A percentile compares a stretch with the other conserved stretches of the same genome.
Evolutionary conservation across 2,113 vertebrate genomes (phyloP).

Genomic region (Upupa epops): DNA sequence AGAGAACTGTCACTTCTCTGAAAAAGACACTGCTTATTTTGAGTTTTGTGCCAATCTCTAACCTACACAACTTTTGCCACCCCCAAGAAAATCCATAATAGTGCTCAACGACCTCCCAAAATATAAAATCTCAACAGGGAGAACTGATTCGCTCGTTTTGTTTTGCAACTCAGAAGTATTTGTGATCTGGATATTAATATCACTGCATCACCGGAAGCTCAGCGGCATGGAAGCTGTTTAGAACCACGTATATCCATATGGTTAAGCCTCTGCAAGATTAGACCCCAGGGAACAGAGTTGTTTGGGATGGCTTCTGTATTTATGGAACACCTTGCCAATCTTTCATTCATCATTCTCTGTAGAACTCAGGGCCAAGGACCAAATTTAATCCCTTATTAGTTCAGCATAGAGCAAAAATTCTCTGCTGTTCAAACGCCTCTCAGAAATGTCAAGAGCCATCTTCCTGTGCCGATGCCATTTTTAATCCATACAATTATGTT

Average conservation of each 20-base stretch:
- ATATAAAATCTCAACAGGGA: conserved; percentile 6
- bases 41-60: conserved; percentile 64
- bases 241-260: neutral
- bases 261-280: neutral
- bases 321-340: neutral
- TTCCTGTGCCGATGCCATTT: neutral
- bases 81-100: conserved; percentile 65
- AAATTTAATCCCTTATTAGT: neutral
- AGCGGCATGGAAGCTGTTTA: neutral
- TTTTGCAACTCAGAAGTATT: neutral
- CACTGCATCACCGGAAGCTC: neutral
- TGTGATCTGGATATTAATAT: conserved; percentile 12
- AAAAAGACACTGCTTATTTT: conserved; percentile 63
- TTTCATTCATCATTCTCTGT: conserved; percentile 9
- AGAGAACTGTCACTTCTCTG: conserved; percentile 61
- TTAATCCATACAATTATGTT: neutral
- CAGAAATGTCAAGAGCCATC: neutral
- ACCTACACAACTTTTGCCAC: conserved; percentile 60
- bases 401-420: neutral
- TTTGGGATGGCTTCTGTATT: neutral
- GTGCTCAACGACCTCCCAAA: conserved; percentile 13
- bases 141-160: neutral
- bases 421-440: neutral
- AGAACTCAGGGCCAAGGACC: neutral
- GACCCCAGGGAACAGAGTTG: neutral